phyloP scores from a whole-genome alignment of 2,113 vertebrate genomes.

The Thamnophis sirtalis region DNA sequence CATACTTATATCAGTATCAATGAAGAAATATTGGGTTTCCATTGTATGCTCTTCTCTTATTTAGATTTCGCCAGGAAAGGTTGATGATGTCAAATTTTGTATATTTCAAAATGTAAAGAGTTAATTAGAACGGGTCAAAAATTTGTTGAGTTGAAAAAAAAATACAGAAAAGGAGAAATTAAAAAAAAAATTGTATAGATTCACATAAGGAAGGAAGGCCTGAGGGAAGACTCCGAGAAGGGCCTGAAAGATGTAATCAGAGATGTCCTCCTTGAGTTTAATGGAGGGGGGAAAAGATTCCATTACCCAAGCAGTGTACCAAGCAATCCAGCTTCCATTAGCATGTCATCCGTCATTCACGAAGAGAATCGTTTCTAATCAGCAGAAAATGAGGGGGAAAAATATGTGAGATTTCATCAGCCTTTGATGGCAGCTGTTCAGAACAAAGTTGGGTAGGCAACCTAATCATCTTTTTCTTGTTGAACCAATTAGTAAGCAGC shows the following conservation, averaged over 20 bases:
- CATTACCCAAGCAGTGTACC: conserved; percentile 7
- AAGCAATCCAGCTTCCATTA: conserved; percentile 21
- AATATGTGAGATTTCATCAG: conserved; percentile 3
- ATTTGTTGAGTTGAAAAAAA: not conserved
- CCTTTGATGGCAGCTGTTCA: conserved; percentile 41
- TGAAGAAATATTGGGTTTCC: not conserved
- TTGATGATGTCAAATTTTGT: not conserved
- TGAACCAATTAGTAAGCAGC: conserved; percentile 39
- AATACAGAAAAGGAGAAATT: not conserved
- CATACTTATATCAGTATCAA: not conserved
- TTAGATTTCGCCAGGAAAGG: not conserved
- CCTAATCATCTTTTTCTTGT: conserved; percentile 35
- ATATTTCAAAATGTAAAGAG: not conserved
- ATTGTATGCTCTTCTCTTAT: not conserved
- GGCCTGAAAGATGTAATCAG: not conserved
- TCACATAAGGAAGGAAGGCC: not conserved
- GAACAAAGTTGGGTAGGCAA: conserved; percentile 22
- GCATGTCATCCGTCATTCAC: conserved; percentile 15
- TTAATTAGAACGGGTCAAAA: not conserved
- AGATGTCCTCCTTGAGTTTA: not conserved
- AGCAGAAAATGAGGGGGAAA: not conserved
- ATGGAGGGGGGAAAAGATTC: not conserved
- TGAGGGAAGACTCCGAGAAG: not conserved
- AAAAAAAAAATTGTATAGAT: not conserved
- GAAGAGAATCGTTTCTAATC: conserved; percentile 25